Percentiles rank a stretch among this genome's conserved stretches.
Evolutionary conservation across 2,797 vertebrate species (phyloP).

Genomic region (Gobio occitaniae): DNA sequence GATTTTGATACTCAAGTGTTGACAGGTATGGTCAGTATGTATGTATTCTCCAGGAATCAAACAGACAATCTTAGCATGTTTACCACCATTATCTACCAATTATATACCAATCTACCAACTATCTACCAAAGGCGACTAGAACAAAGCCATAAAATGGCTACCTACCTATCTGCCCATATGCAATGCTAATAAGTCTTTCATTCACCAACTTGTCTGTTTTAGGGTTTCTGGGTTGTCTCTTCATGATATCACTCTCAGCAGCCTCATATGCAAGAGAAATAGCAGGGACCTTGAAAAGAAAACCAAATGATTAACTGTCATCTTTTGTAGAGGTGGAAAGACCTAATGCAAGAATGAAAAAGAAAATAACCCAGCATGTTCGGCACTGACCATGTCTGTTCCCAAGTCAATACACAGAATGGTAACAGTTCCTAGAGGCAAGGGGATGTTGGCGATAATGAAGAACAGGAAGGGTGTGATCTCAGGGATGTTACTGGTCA

Average conservation of each 20-base stretch:
- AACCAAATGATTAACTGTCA: slow-evolving; percentile 2
- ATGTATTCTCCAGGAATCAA: neutral
- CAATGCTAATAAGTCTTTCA: slow-evolving; percentile 88
- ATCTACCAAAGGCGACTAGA: neutral
- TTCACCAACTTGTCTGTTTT: slow-evolving; percentile 90
- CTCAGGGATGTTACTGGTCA: slow-evolving; percentile 91
- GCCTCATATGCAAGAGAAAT: slow-evolving; percentile 89
- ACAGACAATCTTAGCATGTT: neutral
- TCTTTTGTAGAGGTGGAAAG: neutral
- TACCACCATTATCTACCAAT: neutral
- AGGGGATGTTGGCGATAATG: slow-evolving; percentile 88
- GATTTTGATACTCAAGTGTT: too few species aligned
- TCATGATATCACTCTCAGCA: slow-evolving; percentile 91
- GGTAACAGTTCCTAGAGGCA: slow-evolving; percentile 87
- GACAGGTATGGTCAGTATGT: too few species aligned
- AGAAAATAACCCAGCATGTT: neutral
- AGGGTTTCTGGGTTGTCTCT: slow-evolving; percentile 88
- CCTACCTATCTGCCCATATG: slow-evolving; percentile 89
- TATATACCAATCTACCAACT: too few species aligned
- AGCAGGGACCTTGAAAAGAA: slow-evolving; percentile 81
- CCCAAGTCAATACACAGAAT: slow-evolving; percentile 90
- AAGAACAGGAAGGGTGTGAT: slow-evolving; percentile 89
- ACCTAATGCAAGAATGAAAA: neutral
- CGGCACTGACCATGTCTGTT: slow-evolving; percentile 85
- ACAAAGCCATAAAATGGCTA: slow-evolving; percentile 6